A percentile compares a stretch with the other conserved stretches of the same genome.
These are phyloP conservation scores for Drusus annulatus DNA, from an alignment of 1,140 invertebrate genomes.

Conservation along the genomic window DNA sequence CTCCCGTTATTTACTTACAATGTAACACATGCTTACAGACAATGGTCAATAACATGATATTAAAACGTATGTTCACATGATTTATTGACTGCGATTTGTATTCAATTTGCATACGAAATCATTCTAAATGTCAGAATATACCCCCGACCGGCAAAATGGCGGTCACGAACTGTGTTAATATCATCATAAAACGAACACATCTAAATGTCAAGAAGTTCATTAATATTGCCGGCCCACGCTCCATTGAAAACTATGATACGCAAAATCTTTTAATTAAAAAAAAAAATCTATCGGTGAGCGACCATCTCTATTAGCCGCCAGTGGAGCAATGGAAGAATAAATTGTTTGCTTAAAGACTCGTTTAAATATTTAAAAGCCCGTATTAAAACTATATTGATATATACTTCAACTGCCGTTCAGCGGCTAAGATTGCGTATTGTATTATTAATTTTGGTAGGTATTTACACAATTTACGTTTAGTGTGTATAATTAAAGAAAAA, in stretches of 20 bases:
- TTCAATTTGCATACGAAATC: slow-evolving; percentile 32
- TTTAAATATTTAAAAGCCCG: neutral
- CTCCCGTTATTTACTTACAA: no score
- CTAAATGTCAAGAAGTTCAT: slow-evolving; percentile 27
- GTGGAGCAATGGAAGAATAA: neutral
- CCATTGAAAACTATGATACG: neutral
- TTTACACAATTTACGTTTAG: no score
- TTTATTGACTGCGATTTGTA: slow-evolving; percentile 7
- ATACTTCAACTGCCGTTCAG: no score
- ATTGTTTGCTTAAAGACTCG: neutral
- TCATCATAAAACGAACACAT: slow-evolving; percentile 17
- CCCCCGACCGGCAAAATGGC: neutral
- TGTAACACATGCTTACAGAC: no score
- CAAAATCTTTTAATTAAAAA: neutral
- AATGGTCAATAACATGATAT: neutral
- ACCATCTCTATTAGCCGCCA: neutral
- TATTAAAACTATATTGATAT: no score
- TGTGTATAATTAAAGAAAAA: no score
- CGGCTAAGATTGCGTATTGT: no score
- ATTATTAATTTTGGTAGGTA: no score
- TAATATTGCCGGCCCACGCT: neutral
- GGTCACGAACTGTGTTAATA: neutral
- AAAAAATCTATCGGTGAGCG: neutral
- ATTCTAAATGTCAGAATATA: slow-evolving; percentile 30
- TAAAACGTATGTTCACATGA: neutral